Base-by-base conservation (phyloP, 1,140 invertebrate genomes). In the Trinorchestia longiramus region DNA sequence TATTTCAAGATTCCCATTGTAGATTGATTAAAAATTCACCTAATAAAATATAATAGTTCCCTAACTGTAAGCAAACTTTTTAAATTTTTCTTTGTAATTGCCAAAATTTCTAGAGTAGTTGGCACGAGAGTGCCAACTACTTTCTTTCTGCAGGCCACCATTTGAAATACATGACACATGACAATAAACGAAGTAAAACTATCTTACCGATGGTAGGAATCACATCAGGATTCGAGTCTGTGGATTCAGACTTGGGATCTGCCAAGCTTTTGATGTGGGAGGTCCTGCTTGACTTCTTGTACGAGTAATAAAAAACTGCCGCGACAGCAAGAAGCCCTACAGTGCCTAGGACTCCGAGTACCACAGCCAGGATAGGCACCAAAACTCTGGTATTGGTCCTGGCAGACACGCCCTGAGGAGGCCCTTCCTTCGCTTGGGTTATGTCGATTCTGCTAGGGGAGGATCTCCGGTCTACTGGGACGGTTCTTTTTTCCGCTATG, bases 401-500 rank as follows among this genome's bases (percentile, higher is more conserved):
- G 92, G 43, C 40, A 28, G 92, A n/a, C 6, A 43, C 43, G 6
- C 36, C 40, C 15, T 43, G n/a, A 43, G n/a, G 88, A 47, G 92
- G 47, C 6, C 92, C 92, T 6, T 94, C 92, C 40, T 47, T 94
- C 0, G 43, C 17, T 47, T 94, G 92, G 40, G 92, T 47, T n/a
- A 94, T 94, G 43, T 94, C 92, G 41, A 94, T 44, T 8, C 92
- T 43, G 44, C 92, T 94, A 15, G 92, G 92, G 43, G 92, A 94
- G 0, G 92, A 45, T 36, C 92, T 43, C 47, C 44, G 43, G 40
- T 94, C 92, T 43, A 94, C 92, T 0, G 43, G 92, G 40, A 94
- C 92, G 43, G 43, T 94, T 94, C 92, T 94, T 45, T 94, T 94
- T 40, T 94, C 92, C 0, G 92, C 92, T 28, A 94, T 94, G 44